phyloP scores from a whole-genome alignment of 2,797 vertebrate species.

The Amblyraja radiata region DNA sequence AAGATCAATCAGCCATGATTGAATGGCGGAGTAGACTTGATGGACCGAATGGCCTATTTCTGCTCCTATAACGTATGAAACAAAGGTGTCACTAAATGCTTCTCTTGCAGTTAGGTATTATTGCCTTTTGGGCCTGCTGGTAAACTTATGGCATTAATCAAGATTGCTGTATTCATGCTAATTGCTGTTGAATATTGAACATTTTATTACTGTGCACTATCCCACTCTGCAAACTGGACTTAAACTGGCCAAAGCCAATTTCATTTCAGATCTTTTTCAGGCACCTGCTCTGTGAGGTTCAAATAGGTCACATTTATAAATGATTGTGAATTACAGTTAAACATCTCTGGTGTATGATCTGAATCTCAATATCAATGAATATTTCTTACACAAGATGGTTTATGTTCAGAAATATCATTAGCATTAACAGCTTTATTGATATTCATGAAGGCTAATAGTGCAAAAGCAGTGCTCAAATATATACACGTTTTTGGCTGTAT shows the following conservation, averaged over 20 bases:
- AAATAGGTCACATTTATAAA: not conserved
- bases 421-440: not conserved
- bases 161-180: not conserved
- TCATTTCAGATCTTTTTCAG: not conserved
- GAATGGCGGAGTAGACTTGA: no score
- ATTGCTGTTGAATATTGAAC: not conserved
- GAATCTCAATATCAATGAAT: not conserved
- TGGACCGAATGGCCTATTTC: no score
- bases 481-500: conserved; percentile 3
- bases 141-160: not conserved
- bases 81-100: not conserved
- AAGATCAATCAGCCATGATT: no score
- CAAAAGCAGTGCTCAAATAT: not conserved
- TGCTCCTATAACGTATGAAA: no score
- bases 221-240: not conserved
- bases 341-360: not conserved
- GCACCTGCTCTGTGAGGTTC: not conserved
- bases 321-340: not conserved
- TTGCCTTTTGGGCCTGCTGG: no score
- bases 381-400: not conserved
- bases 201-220: not conserved
- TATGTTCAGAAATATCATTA: conserved; percentile 1
- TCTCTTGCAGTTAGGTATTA: not conserved
- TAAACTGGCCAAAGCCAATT: not conserved
- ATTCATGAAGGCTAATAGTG: conserved; percentile 15